Evolutionary conservation across 2,888 invertebrate species (phyloP), one percentile per base, ranked within the genome.

Genomic region (Apamea crenata): DNA sequence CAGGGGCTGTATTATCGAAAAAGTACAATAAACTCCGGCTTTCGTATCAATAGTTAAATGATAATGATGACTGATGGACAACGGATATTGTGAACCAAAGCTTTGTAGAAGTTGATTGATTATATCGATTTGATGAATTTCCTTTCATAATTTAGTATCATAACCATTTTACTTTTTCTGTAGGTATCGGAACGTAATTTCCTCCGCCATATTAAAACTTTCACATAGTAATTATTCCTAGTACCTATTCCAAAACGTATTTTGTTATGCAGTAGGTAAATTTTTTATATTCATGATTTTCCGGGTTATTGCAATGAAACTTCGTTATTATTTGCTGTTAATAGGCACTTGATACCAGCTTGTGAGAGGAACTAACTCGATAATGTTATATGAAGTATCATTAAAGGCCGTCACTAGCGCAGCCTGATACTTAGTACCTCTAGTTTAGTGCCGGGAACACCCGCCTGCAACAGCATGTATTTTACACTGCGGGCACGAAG

Each of bases 1-100:
- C 21, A 32, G 10, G 32, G 18, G 18, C 8, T 36, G 21, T 36
- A 65, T 36, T 65, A 81, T 67, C 12, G 25, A 71, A 83, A 81
- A 56, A 47, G 18, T 68, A 84, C 29, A 67, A 78, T 78, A 10
- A 67, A 78, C 59, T 32, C 25, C 16, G 67, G 59, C 36, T 84
- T 67, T 71, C 32, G 72, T 50, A 67, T 78, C 59, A 67, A 87
- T 74, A 77, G 69, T 66, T 50, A 40, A 77, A 79, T 87, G 73
- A 71, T 87, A 83, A 87, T 80, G 71, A 80, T 84, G 75, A 77
- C 75, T 78, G 50, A 87, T 68, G 70, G 74, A 78, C 65, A 74
- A 66, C 67, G 65, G 68, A 68, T 80, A 84, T 80, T 84, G 59
- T 83, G 70, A 84, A 56, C 67, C 59, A 63, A 66, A 36, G 63